A percentile compares a stretch with the other conserved stretches of the same genome.
Conservation (phyloP, 2,113 vertebrate genomes). For the Felis catus region DNA sequence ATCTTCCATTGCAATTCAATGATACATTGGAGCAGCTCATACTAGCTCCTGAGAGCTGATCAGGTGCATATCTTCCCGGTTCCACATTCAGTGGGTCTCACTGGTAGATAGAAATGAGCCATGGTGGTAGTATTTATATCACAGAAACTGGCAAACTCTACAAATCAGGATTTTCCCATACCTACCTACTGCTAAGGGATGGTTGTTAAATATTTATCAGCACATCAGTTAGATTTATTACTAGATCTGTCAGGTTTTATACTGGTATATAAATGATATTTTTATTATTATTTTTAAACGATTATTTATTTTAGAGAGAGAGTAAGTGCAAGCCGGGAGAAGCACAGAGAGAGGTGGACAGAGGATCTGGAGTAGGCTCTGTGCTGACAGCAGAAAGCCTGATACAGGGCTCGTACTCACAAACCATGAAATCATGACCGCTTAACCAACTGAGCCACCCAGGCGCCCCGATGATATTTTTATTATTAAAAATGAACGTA, state of each 20-base stretch:
- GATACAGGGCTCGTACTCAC: too few species aligned
- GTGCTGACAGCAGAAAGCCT: too few species aligned
- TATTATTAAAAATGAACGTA: neutral
- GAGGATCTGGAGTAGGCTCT: too few species aligned
- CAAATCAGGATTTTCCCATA: neutral
- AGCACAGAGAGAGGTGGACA: too few species aligned
- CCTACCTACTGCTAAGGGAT: neutral
- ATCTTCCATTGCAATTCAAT: neutral
- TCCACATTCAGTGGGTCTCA: neutral
- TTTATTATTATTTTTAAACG: neutral
- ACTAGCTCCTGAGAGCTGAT: neutral
- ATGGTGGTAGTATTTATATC: neutral
- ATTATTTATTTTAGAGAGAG: too few species aligned
- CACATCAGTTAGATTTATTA: neutral
- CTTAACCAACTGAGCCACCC: too few species aligned
- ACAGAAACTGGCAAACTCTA: neutral
- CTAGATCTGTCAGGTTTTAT: neutral
- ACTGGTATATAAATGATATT: neutral
- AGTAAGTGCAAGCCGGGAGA: too few species aligned
- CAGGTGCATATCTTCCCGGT: neutral
- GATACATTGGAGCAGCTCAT: neutral
- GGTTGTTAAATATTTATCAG: neutral
- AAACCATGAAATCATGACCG: too few species aligned
- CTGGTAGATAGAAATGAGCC: neutral
- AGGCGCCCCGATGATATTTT: neutral